Base-by-base conservation (phyloP, 2,888 invertebrate genomes). In the Perdita meconis region DNA sequence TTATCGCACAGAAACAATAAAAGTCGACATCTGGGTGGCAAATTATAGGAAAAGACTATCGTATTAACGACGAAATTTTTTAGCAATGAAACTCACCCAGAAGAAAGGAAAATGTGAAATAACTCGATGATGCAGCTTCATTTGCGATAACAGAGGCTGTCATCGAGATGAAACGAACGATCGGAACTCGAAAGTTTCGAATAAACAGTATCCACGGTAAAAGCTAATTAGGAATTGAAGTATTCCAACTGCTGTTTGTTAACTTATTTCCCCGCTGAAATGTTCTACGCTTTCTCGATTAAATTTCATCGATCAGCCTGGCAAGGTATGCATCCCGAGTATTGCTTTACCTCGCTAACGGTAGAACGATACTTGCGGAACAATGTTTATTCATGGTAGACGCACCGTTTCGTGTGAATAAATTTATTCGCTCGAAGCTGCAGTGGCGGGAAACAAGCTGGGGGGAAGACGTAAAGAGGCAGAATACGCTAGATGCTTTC, bases 181-280 rank as follows among this genome's bases (percentile, higher is more conserved):
- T n/a, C 44, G 16, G 16, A n/a, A 19, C 44, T 16, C 16, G 16
- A 16, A 44, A 44, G 44, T n/a, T n/a, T n/a, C 16, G 19, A 44
- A 19, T n/a, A 19, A 47, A 47, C 22, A 47, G 22, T 22, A 22
- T 47, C 10, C 19, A 47, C 10, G 47, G 19, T 47, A 47, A 53
- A 53, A 53, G 53, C n/a, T 53, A 13, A 13, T 16, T 24, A 53
- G 24, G 16, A 13, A 30, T 53, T 53, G 51, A 19, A 44, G 44
- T 16, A 44, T 44, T 44, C 19, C 19, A 44, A 44, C 19, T 44
- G 47, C 47, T 22, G 22, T 30, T 61, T 44, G 40, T 61, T 47
- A 42, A n/a, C 47, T 34, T 26, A 61, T 26, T 30, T 19, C 47
- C 38, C 47, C 47, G 47, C 47, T 61, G 30, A 53, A 40, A 19